These are phyloP conservation scores for Pediacus dermestoides DNA, from an alignment of 2,888 invertebrate species.

Conservation along the genomic window DNA sequence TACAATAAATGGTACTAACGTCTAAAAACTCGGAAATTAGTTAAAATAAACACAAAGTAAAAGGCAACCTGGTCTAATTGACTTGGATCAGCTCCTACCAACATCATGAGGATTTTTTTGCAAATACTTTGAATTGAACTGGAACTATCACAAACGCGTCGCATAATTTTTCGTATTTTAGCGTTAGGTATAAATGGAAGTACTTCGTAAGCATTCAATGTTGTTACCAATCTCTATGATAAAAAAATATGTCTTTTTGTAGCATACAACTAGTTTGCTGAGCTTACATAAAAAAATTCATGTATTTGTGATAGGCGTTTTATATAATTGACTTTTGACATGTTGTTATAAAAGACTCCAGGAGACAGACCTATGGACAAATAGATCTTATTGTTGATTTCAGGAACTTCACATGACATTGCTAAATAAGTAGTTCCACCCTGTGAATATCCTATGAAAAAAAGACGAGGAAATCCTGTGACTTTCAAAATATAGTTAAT, in stretches of 20 bases:
- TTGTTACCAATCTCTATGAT: slow-evolving; percentile 21
- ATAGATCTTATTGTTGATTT: slow-evolving; percentile 63
- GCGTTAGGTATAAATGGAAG: slow-evolving; percentile 20
- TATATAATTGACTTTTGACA: too few species aligned
- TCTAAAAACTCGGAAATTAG: slow-evolving; percentile 12
- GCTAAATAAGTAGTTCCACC: slow-evolving; percentile 66
- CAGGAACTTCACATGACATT: slow-evolving; percentile 57
- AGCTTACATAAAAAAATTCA: background rate
- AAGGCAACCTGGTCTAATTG: slow-evolving; percentile 22
- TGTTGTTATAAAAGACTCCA: too few species aligned
- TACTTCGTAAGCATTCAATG: slow-evolving; percentile 19
- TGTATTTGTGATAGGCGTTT: background rate
- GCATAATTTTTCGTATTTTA: slow-evolving; percentile 10
- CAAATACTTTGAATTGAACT: too few species aligned
- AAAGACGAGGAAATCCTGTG: slow-evolving; percentile 58
- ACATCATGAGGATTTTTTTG: too few species aligned
- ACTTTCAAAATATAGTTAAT: slow-evolving; percentile 62
- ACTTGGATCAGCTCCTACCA: slow-evolving; percentile 19
- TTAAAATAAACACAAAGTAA: too few species aligned
- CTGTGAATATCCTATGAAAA: slow-evolving; percentile 75
- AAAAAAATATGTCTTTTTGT: background rate
- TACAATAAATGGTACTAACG: slow-evolving; percentile 13
- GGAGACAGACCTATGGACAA: too few species aligned
- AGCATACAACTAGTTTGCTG: slow-evolving; percentile 1
- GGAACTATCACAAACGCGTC: too few species aligned